Base-by-base conservation (phyloP, 1,140 invertebrate species). In the Forficula auricularia region DNA sequence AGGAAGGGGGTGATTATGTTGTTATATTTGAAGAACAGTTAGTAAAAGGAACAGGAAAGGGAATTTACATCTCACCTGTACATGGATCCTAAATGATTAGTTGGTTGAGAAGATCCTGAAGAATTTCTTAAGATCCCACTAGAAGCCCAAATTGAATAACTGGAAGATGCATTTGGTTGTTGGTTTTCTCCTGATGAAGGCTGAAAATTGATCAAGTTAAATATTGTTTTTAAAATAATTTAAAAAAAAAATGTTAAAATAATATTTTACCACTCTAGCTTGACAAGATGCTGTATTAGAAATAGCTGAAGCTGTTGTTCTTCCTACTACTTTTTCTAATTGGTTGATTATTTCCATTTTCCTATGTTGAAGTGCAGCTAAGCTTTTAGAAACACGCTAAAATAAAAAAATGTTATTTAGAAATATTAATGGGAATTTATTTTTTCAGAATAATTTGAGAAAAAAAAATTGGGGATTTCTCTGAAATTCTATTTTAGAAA, bases 331-430 rank as follows among this genome's bases (percentile, higher is more conserved):
- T 48, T 74, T 73, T 52, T 77, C 75, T 15, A 80, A 52, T 44
- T 78, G 75, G 49, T 65, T 67, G 19, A 79, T 61, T 31, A 81
- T 71, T 50, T 78, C 75, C 57, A 73, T 68, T 52, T 69, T 75
- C 12, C 74, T 61, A 50, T 78, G 73, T 41, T 76, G 63, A 18
- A 81, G 57, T 45, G 73, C 66, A 3, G 72, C 70, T 30, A 75
- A 54, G 42, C 64, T 73, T 54, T 72, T 71, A 3, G 65, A 57
- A 27, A 61, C 58, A 38, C 65, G 62, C 57, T 66, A 48, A 12
- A 48, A 44, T 18, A 34, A 2, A 36, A 37, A 31, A 8, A 46
- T 18, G 10, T 27, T 6, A 6, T 27, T 27, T 27, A 27, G 10
- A 10, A 27, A n/a, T n/a, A n/a, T n/a, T n/a, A n/a, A n/a, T n/a